Evolutionary conservation across 2,113 vertebrate species (phyloP), one percentile per base, ranked within the genome.

Genomic region (Gavia stellata): DNA sequence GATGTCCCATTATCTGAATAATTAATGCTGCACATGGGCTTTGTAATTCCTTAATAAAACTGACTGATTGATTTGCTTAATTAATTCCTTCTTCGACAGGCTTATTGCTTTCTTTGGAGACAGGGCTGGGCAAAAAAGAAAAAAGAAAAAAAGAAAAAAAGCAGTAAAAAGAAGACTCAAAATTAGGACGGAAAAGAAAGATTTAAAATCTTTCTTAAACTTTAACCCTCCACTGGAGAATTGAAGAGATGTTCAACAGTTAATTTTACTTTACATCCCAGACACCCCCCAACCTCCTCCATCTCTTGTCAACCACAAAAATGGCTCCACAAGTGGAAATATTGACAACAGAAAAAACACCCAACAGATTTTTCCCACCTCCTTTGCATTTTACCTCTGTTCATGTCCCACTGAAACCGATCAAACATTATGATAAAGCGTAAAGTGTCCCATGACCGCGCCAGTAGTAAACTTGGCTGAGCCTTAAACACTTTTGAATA

Each of bases 21-120:
- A 98, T 98, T 98, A 98, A 98, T 98, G 96, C 94, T 97, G 93
- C 98, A 98, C 98, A 98, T 98, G 98, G 98, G 98, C 96, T 98
- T 98, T 98, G 97, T 98, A 98, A 98, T 98, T 98, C 98, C 96
- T 98, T 98, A 98, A 98, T 98, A 98, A 98, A 98, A 98, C 97
- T 98, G 98, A 98, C 98, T 98, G 98, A 98, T 98, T 98, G 98
- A 98, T 98, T 98, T 98, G 97, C 97, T 98, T 98, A 98, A 98
- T 98, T 98, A 98, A 98, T 98, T 98, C 97, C 95, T 98, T 94
- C 97, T 98, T 98, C 98, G 98, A 98, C 98, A 98, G 95, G 94
- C 94, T 97, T 98, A 98, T 97, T 97, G 97, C 97, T 98, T 98
- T 98, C 97, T 98, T 98, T 97, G 95, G 96, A 98, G 97, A 95